Percentiles rank a stretch among this genome's conserved stretches.
Conservation (phyloP, 2,113 vertebrate genomes). For the Mugil cephalus region DNA sequence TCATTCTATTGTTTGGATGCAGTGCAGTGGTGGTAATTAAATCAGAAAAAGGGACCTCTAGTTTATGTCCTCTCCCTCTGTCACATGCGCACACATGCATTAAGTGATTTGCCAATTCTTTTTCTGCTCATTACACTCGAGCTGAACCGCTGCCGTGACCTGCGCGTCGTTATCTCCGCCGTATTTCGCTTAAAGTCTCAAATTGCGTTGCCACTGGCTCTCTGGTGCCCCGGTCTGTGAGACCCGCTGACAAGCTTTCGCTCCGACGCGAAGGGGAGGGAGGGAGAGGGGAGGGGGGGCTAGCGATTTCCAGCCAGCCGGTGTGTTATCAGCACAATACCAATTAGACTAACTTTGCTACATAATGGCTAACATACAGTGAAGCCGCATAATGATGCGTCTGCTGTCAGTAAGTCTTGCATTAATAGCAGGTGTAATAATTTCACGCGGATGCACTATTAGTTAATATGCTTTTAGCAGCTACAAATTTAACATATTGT, state of each 20-base stretch:
- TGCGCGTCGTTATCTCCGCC: slow-evolving; percentile 57
- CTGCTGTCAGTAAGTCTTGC: slow-evolving; percentile 24
- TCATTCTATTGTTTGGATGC: not conserved
- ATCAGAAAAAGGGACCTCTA: slow-evolving; percentile 1
- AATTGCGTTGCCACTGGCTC: slow-evolving; percentile 43
- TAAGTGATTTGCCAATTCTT: slow-evolving; percentile 23
- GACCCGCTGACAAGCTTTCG: slow-evolving; percentile 60
- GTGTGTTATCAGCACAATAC: slow-evolving; percentile 54
- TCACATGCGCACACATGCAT: slow-evolving; percentile 9
- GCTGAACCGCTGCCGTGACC: slow-evolving; percentile 64
- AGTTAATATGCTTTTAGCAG: no score
- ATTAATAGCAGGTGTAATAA: not conserved
- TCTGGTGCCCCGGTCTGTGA: slow-evolving; percentile 58
- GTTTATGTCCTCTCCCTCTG: slow-evolving; percentile 1
- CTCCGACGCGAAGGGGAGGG: slow-evolving; percentile 3
- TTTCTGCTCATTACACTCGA: slow-evolving; percentile 65
- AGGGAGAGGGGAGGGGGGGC: no score
- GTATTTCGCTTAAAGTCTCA: slow-evolving; percentile 52
- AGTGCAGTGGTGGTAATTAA: slow-evolving; percentile 13
- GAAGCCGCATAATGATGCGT: slow-evolving; percentile 24
- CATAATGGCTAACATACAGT: slow-evolving; percentile 23
- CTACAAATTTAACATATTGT: no score
- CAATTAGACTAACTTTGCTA: slow-evolving; percentile 63
- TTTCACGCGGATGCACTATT: not conserved
- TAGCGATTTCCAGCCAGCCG: slow-evolving; percentile 29